These are phyloP conservation scores for Apis cerana DNA, from an alignment of 1,140 invertebrate species.

Conservation along the genomic window DNA sequence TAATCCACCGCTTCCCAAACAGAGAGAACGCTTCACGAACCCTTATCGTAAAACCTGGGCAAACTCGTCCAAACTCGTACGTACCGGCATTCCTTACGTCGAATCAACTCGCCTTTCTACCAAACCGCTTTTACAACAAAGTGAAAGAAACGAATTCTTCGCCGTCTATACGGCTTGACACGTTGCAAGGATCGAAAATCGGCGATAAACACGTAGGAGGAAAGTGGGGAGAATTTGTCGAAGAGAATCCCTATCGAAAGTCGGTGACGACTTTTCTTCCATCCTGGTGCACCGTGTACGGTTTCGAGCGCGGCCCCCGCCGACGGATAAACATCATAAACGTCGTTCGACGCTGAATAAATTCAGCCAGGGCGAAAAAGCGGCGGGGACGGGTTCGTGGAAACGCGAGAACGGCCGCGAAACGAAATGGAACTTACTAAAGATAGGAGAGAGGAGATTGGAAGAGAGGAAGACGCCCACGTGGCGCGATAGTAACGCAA, in stretches of 20 bases:
- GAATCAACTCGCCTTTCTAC: not conserved
- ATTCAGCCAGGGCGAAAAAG: not conserved
- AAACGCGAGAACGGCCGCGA: slow-evolving; percentile 6
- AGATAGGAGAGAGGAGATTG: slow-evolving; percentile 46
- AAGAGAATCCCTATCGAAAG: not conserved
- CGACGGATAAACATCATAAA: slow-evolving; percentile 42
- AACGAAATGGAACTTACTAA: slow-evolving; percentile 48
- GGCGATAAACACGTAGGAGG: not conserved
- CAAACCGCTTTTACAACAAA: not conserved
- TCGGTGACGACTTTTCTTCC: not conserved
- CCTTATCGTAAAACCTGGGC: not conserved
- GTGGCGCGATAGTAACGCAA: slow-evolving; percentile 34
- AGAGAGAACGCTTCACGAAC: too few relatives aligned
- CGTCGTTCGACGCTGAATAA: slow-evolving; percentile 37
- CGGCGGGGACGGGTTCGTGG: slow-evolving; percentile 21
- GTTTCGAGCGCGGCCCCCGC: not conserved
- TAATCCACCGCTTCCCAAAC: too few relatives aligned
- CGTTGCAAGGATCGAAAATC: slow-evolving; percentile 7
- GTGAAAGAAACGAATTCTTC: not conserved
- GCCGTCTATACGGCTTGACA: not conserved
- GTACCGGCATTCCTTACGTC: not conserved
- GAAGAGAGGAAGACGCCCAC: slow-evolving; percentile 40
- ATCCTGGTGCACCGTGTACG: slow-evolving; percentile 11
- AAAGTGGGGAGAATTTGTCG: too few relatives aligned
- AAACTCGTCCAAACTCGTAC: not conserved